Percentiles rank a stretch among this genome's conserved stretches.
Conservation (phyloP, 2,797 vertebrate species). For the Choloepus didactylus region DNA sequence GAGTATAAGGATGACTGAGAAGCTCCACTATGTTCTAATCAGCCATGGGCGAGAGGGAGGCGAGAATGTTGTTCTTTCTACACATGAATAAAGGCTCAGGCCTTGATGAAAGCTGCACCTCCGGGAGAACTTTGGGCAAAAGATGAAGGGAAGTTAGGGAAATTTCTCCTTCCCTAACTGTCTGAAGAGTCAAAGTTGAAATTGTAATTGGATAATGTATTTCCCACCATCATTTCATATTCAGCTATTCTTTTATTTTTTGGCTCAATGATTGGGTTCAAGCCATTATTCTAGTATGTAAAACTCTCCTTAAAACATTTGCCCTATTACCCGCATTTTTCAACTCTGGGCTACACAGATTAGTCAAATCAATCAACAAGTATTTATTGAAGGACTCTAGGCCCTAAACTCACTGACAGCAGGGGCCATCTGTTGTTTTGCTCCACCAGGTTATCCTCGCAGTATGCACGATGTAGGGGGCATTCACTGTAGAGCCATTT, state of each 20-base stretch:
- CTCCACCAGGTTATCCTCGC: neutral
- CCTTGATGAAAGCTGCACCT: neutral
- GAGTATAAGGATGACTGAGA: constrained; percentile 64
- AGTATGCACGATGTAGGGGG: neutral
- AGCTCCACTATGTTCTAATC: constrained; percentile 72
- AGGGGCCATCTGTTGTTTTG: neutral
- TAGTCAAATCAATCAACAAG: neutral
- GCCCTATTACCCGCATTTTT: neutral
- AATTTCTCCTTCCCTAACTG: neutral
- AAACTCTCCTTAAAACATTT: neutral
- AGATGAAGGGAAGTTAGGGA: neutral
- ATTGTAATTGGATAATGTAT: neutral
- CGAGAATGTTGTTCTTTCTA: neutral
- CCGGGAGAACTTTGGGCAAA: neutral
- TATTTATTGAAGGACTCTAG: neutral
- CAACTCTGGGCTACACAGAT: neutral
- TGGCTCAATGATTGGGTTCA: neutral
- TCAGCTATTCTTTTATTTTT: neutral
- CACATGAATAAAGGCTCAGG: neutral
- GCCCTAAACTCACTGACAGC: neutral
- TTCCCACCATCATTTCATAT: neutral
- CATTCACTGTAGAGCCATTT: neutral
- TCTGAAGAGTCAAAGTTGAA: constrained; percentile 14
- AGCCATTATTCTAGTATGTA: neutral
- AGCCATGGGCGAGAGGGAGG: constrained; percentile 42